These are phyloP conservation scores for Gavia stellata DNA, from an alignment of 2,113 vertebrate genomes.

Conservation along the genomic window DNA sequence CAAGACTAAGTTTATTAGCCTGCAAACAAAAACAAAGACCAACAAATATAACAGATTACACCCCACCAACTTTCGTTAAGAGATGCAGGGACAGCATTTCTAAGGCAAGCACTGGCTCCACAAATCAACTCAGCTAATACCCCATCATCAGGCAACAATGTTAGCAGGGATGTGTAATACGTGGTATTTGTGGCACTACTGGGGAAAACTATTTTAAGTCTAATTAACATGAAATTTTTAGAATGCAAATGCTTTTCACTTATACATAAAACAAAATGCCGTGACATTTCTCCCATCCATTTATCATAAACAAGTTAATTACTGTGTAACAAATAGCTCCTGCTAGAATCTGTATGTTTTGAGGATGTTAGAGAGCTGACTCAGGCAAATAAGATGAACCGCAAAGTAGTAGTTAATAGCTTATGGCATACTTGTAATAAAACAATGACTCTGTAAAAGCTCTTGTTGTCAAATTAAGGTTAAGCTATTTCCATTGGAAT, in stretches of 20 bases:
- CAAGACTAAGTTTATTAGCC: neutral
- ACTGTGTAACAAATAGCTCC: constrained; percentile 72
- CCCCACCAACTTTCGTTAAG: neutral
- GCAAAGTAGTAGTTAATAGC: constrained; percentile 46
- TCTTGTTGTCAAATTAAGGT: constrained; percentile 60
- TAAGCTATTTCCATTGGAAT: constrained; percentile 65
- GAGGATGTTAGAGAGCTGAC: constrained; percentile 62
- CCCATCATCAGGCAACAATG: neutral
- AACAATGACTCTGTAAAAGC: constrained; percentile 53
- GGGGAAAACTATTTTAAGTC: constrained; percentile 70
- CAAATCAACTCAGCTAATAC: neutral
- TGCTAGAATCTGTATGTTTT: constrained; percentile 52
- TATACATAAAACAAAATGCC: constrained; percentile 78
- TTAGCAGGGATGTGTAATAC: neutral
- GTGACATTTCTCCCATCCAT: constrained; percentile 73
- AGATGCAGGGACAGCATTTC: neutral
- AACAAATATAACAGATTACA: neutral
- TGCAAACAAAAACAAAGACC: neutral
- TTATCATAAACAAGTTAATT: constrained; percentile 82
- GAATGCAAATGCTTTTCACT: constrained; percentile 74
- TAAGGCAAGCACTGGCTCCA: neutral
- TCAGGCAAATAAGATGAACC: constrained; percentile 57
- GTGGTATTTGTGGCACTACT: constrained; percentile 41
- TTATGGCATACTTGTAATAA: constrained; percentile 27
- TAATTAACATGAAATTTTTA: constrained; percentile 70